Percentiles rank a stretch among this genome's conserved stretches.
phyloP scores from a whole-genome alignment of 2,888 invertebrate species.

The Agrotis exclamationis region DNA sequence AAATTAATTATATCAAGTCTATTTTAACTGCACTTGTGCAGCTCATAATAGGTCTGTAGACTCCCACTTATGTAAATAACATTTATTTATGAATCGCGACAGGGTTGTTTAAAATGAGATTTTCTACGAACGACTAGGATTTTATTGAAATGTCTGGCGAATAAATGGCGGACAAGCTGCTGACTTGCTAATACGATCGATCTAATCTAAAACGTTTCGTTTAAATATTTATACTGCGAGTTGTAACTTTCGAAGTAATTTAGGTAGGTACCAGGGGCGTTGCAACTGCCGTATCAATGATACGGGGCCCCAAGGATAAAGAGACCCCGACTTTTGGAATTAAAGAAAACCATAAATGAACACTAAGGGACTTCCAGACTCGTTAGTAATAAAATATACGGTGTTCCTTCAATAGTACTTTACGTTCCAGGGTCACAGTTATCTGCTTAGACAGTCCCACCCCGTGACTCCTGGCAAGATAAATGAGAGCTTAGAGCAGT shows the following conservation, averaged over 20 bases:
- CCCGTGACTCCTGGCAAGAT: too few species aligned
- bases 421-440: too few species aligned
- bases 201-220: conserved; percentile 8
- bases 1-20: conserved; percentile 29
- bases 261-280: too few species aligned
- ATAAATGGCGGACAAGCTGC: neutral
- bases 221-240: conserved; percentile 2
- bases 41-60: neutral
- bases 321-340: too few species aligned
- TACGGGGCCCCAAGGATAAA: too few species aligned
- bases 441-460: too few species aligned
- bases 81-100: conserved; percentile 17
- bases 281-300: too few species aligned
- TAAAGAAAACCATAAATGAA: too few species aligned
- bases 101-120: conserved; percentile 6
- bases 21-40: conserved; percentile 12
- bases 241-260: neutral
- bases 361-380: too few species aligned
- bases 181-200: conserved; percentile 12
- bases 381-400: too few species aligned
- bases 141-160: conserved; percentile 11
- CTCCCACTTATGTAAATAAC: neutral
- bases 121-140: conserved; percentile 9
- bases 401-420: too few species aligned
- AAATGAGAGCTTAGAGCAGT: too few species aligned